Conservation (phyloP, 2,888 invertebrate genomes). For the Phragmatobia fuliginosa region DNA sequence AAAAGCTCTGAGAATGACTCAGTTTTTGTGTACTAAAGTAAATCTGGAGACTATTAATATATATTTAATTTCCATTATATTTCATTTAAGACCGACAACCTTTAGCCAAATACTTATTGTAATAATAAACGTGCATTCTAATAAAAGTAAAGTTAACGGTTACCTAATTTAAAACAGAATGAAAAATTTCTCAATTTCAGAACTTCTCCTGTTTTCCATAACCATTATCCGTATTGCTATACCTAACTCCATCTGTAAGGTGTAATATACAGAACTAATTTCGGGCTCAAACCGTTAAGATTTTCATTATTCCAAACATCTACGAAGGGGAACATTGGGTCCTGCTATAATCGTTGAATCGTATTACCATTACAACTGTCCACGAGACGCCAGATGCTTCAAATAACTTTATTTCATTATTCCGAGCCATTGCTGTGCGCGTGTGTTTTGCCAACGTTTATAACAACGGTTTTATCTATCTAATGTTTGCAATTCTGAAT, state of each 20-base stretch:
- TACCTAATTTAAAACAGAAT: conserved; percentile 21
- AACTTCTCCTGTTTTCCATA: conserved; percentile 40
- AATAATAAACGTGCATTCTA: conserved; percentile 16
- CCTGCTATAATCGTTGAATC: conserved; percentile 82
- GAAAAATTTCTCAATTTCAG: conserved; percentile 29
- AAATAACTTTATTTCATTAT: conserved; percentile 81
- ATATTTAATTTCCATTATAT: conserved; percentile 33
- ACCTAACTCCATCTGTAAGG: conserved; percentile 44
- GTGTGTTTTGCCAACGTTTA: conserved; percentile 53
- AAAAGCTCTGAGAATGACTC: conserved; percentile 44
- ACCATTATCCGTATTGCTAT: conserved; percentile 40
- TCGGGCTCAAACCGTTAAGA: conserved; percentile 75
- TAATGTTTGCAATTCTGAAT: conserved; percentile 22
- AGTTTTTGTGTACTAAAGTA: conserved; percentile 42
- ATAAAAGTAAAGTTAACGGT: conserved; percentile 9
- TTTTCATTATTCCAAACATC: conserved; percentile 81
- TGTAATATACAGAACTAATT: conserved; percentile 76
- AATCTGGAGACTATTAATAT: conserved; percentile 31
- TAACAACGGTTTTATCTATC: conserved; percentile 43
- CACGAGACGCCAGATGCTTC: conserved; percentile 79
- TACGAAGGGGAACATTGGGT: conserved; percentile 65
- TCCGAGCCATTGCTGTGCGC: conserved; percentile 58
- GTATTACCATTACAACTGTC: conserved; percentile 85
- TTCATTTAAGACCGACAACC: conserved; percentile 20
- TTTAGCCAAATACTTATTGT: conserved; percentile 17